Base-by-base conservation (phyloP, 2,797 vertebrate species). In the Pseudochromis fuscus region DNA sequence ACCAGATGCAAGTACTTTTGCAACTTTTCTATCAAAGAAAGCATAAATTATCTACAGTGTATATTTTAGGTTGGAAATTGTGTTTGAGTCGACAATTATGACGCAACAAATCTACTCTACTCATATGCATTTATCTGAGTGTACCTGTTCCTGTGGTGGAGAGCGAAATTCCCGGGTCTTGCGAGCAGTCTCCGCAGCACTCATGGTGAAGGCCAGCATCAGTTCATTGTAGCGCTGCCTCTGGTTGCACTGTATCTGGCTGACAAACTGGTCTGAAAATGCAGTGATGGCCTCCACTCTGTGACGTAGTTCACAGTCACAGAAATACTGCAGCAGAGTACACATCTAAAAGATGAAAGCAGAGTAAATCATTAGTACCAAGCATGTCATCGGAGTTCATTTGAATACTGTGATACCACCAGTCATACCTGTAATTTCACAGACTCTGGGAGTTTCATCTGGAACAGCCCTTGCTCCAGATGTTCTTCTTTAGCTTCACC, bases 401-500 rank as follows among this genome's bases (percentile, higher is more conserved):
- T 21, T 44, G 5, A 12, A n/a, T 37, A 28, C 1, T 16, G 35
- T 18, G 7, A 42, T 45, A 33, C 19, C 12, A 45, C 3, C 10
- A 51, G 7, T 19, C 76, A 12, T 79, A 97, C 97, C 96, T 99
- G 96, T 69, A 99, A 81, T 88, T 99, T 98, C 56, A 98, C 97
- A 2, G 97, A 98, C 81, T 99, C 97, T 0, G 96, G 97, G 46
- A 98, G 91, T 87, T 97, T 98, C 97, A 98, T 98, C 88, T 98
- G 97, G 45, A 98, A 95, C 63, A 99, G 93, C 16, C 97, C 97
- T 61, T 97, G 95, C 44, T 96, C 94, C 2, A 94, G 76, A 3
- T 90, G 93, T 35, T 95, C 95, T 37, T 94, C 88, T 30, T 92
- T 92, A 27, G 89, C 66, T 13, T 91, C 93, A 27, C 93, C 92